phyloP scores from a whole-genome alignment of 2,797 vertebrate genomes.

The Rhadinocentrus ornatus region DNA sequence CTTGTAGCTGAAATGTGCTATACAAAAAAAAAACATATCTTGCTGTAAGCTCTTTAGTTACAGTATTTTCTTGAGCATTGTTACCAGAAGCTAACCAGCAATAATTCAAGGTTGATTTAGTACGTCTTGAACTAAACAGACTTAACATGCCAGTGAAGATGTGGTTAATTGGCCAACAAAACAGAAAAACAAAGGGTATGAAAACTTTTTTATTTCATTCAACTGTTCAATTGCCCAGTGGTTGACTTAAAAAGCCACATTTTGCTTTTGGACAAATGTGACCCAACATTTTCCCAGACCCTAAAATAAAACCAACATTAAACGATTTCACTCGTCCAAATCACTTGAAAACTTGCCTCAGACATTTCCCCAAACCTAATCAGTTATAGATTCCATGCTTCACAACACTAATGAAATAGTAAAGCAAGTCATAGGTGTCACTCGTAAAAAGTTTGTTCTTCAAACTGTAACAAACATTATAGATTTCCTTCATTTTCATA shows the following conservation, averaged over 20 bases:
- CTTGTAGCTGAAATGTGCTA: no score
- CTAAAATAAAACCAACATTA: constrained; percentile 40
- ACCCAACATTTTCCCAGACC: constrained; percentile 15
- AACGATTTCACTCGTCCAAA: constrained; percentile 30
- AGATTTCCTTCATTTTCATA: constrained; percentile 30
- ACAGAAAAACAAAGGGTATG: constrained; percentile 54
- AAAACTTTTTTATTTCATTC: constrained; percentile 76
- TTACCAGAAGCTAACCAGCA: no score
- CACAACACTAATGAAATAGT: constrained; percentile 35
- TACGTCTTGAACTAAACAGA: no score
- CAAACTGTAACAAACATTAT: constrained; percentile 26
- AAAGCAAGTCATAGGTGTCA: constrained; percentile 43
- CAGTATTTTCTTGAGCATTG: no score
- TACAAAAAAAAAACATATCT: no score
- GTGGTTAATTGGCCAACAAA: background rate
- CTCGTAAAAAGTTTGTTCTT: constrained; percentile 43
- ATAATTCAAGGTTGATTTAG: no score
- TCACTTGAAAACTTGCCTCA: constrained; percentile 21
- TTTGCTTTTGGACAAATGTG: constrained; percentile 32
- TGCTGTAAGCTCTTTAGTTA: no score
- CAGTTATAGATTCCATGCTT: constrained; percentile 25
- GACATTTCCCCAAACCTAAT: constrained; percentile 1
- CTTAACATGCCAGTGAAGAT: background rate
- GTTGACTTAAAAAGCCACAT: constrained; percentile 63
- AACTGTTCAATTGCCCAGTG: constrained; percentile 69